Evolutionary conservation across 2,888 invertebrate genomes (phyloP), one percentile per base, ranked within the genome.

Genomic region (Trilocha varians): DNA sequence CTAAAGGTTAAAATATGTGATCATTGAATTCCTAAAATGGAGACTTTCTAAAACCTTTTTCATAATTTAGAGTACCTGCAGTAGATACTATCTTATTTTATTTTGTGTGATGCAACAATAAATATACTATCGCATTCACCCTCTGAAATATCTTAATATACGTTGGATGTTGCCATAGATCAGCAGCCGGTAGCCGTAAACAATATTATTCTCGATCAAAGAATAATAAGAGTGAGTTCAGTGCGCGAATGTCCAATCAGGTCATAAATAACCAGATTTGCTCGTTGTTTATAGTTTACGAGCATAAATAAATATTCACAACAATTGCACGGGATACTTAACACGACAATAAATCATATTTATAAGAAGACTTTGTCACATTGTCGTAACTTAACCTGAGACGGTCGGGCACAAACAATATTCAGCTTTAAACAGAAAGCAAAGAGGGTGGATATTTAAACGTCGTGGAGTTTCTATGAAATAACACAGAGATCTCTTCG

Each of bases 251-350:
- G 75, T 74, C 74, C 76, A 78, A 82, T 83, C 78, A 78, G 75
- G 57, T 66, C 65, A 75, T 85, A 83, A 84, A 85, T 84, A 85
- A 84, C 70, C 70, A 80, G 84, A 85, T 84, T 82, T 80, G 77
- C 73, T 73, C 70, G 76, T 78, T 83, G 80, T 82, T 83, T 83
- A 82, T 78, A 82, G 75, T 79, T 80, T 77, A 79, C 74, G 76
- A 79, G 78, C 65, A 70, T 70, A 79, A 82, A 84, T 84, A 83
- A 84, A 83, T 80, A 82, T 80, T 74, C 75, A 71, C 78, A 80
- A 82, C 84, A 84, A 84, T 85, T 80, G 83, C 76, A 70, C 68
- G 68, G 77, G 71, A 74, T 83, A 84, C 83, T 85, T 84, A 84
- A 83, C 85, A 80, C 74, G 69, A 43, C 49, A 55, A 80, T 83